A percentile compares a stretch with the other conserved stretches of the same genome.
phyloP scores from a whole-genome alignment of 2,113 vertebrate genomes.

The Hippocampus comes region DNA sequence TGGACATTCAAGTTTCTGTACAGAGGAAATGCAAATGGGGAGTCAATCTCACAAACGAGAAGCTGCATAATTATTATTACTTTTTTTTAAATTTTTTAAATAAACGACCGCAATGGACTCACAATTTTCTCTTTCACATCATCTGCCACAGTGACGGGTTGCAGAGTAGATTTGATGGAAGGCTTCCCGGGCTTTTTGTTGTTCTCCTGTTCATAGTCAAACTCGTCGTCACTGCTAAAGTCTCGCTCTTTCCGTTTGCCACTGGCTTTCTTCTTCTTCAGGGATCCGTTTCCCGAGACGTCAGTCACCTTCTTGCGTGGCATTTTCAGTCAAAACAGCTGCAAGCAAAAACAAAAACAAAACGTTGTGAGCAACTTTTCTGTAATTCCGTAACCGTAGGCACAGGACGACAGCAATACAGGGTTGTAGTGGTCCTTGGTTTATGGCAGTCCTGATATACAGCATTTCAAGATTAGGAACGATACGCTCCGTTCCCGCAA shows the following conservation, averaged over 20 bases:
- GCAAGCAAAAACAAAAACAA: not conserved
- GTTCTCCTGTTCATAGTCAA: slow-evolving; percentile 78
- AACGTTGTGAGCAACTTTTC: not conserved
- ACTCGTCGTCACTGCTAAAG: slow-evolving; percentile 79
- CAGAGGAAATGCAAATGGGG: not conserved
- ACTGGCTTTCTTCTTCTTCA: slow-evolving; percentile 72
- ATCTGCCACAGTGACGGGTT: slow-evolving; percentile 80
- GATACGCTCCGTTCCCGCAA: not conserved
- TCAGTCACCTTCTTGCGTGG: slow-evolving; percentile 80
- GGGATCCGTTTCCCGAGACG: slow-evolving; percentile 71
- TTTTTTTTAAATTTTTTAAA: not conserved
- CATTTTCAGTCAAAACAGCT: slow-evolving; percentile 57
- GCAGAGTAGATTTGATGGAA: slow-evolving; percentile 68
- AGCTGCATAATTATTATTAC: not conserved
- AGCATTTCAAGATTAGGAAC: not conserved
- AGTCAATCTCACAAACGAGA: not conserved
- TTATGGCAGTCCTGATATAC: not conserved
- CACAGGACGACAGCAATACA: not conserved
- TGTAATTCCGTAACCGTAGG: not conserved
- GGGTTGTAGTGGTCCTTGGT: not conserved
- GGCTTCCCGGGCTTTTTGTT: slow-evolving; percentile 75
- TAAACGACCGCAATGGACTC: slow-evolving; percentile 30
- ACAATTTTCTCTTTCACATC: slow-evolving; percentile 88
- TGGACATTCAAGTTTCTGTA: slow-evolving; percentile 89
- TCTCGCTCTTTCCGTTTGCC: slow-evolving; percentile 76